Evolutionary conservation across 2,797 vertebrate species (phyloP).

Genomic region (Benthosema pterotum): DNA sequence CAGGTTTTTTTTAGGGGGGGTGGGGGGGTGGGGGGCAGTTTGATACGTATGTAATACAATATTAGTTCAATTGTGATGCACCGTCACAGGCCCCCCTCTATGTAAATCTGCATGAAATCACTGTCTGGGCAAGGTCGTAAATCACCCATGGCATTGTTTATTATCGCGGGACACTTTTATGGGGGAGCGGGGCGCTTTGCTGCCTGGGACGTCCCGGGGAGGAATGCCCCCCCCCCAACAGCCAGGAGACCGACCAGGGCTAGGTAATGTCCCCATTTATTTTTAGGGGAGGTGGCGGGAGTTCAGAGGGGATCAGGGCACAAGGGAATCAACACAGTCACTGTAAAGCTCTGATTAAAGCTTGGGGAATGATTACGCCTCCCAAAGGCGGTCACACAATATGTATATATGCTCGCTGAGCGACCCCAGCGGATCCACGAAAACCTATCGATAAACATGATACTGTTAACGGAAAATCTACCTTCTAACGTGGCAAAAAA

Average conservation of each 20-base stretch:
- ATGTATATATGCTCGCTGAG: neutral
- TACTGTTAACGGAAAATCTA: conserved; percentile 11
- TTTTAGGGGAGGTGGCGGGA: conserved; percentile 52
- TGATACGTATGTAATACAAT: conserved; percentile 86
- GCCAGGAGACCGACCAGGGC: conserved; percentile 52
- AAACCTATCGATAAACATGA: conserved; percentile 9
- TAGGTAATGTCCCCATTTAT: conserved; percentile 57
- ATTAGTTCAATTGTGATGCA: conserved; percentile 81
- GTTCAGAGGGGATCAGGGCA: conserved; percentile 51
- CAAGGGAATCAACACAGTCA: conserved; percentile 34
- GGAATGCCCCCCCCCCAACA: conserved; percentile 67
- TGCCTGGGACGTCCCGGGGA: conserved; percentile 64
- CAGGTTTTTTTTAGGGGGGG: conserved; percentile 67
- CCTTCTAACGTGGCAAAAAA: too few relatives aligned
- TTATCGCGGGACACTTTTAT: conserved; percentile 75
- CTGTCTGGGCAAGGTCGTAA: conserved; percentile 83
- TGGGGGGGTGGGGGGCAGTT: conserved; percentile 65
- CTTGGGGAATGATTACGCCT: conserved; percentile 33
- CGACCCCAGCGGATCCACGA: conserved; percentile 1
- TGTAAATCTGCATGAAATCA: conserved; percentile 87
- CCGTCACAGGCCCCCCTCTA: conserved; percentile 71
- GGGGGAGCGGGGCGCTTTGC: conserved; percentile 63
- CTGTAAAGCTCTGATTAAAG: conserved; percentile 53
- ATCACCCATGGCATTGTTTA: conserved; percentile 79
- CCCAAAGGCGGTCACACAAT: conserved; percentile 22